Evolutionary conservation across 2,797 vertebrate species (phyloP), one percentile per base, ranked within the genome.

Genomic region (Acestrorhynchus altus): DNA sequence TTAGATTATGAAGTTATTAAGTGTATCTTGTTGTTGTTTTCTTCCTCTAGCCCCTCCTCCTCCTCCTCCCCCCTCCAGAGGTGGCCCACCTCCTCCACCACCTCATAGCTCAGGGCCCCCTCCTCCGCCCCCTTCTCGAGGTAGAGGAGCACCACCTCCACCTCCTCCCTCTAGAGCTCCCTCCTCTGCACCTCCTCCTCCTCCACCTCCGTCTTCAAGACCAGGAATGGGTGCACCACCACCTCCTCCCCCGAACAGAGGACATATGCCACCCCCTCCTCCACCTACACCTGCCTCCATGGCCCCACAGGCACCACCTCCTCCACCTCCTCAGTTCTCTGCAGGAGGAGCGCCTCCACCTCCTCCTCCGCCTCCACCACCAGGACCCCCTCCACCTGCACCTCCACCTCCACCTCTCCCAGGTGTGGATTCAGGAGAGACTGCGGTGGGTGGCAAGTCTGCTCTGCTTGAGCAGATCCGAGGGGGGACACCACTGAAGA

Each of bases 401-500:
- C 95, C 94, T 1, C 91, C 92, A 1, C 91, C 92, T 24, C 91
- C 92, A 1, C 91, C 92, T 24, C 86, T 92, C 56, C 79, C 88
- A 59, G 96, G 97, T 24, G 82, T 88, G 75, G 94, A 96, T 63
- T 89, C 84, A 24, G 90, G 89, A 7, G 91, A 92, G 0, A 72
- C 9, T 84, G 86, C 90, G 82, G 76, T 46, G 0, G 93, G 93
- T 77, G 93, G 84, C 85, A 97, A 96, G 91, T 90, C 94, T 0
- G 96, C 94, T 0, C 93, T 99, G 89, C 90, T 99, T 88, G 96
- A 94, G 86, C 98, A 99, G 92, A 99, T 99, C 87, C 91, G 95
- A 88, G 96, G 94, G 88, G 98, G 96, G 60, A 88, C 95, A 56
- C 91, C 95, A 46, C 92, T 99, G 77, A 99, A 96, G 92, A 99